phyloP scores from a whole-genome alignment of 2,113 vertebrate species.

The Ahaetulla prasina region DNA sequence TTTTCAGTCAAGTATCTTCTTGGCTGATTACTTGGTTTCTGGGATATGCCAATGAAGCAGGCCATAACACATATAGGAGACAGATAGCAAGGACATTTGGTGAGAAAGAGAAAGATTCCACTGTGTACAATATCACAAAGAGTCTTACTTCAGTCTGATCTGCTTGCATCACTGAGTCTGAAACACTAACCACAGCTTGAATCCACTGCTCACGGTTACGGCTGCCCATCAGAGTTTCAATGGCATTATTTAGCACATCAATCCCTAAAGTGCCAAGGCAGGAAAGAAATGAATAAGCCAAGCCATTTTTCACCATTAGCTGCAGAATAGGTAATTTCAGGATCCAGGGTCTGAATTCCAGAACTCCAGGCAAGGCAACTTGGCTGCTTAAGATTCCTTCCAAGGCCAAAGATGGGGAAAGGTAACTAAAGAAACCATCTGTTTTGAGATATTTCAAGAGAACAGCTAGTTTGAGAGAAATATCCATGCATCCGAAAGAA shows the following conservation, averaged over 20 bases:
- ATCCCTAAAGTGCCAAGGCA: constrained; percentile 73
- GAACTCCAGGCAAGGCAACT: background rate
- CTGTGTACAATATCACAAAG: background rate
- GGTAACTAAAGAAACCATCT: background rate
- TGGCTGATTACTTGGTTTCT: background rate
- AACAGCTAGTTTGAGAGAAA: background rate
- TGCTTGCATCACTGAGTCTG: constrained; percentile 84
- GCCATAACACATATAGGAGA: background rate
- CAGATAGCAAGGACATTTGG: background rate
- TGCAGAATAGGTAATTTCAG: background rate
- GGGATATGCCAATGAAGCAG: fast-evolving
- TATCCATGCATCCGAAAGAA: background rate
- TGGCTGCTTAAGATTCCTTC: background rate
- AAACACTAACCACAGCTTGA: constrained; percentile 77
- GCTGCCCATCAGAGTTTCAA: constrained; percentile 79
- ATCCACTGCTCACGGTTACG: constrained; percentile 80
- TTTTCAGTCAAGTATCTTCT: background rate
- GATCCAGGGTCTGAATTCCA: background rate
- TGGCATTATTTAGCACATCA: constrained; percentile 89
- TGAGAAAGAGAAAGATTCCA: background rate
- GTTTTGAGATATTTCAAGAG: background rate
- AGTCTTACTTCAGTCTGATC: constrained; percentile 72
- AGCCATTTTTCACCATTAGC: background rate
- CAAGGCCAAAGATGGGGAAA: background rate
- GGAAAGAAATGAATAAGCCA: background rate